phyloP scores from a whole-genome alignment of 2,113 vertebrate species.

The Atlantisia rogersi region DNA sequence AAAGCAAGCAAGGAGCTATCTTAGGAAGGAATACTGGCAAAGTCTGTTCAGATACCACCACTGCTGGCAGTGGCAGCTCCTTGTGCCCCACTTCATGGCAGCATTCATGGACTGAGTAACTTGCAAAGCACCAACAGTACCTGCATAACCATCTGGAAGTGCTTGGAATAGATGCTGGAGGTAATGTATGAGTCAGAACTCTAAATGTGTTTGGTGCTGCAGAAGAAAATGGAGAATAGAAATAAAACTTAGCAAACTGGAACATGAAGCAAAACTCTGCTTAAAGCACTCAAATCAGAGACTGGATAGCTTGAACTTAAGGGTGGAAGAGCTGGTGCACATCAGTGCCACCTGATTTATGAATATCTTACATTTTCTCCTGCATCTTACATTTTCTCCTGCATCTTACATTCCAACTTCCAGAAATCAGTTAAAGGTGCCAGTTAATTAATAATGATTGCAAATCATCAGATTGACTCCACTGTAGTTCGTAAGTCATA shows the following conservation, averaged over 20 bases:
- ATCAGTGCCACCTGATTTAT: background rate
- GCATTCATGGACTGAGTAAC: fast-evolving
- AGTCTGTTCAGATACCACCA: background rate
- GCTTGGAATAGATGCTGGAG: background rate
- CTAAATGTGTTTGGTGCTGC: background rate
- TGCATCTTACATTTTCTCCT: background rate
- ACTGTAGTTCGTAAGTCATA: background rate
- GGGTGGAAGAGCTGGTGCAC: background rate
- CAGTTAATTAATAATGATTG: background rate
- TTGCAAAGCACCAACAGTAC: background rate
- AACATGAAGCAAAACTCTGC: background rate
- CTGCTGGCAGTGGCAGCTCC: background rate
- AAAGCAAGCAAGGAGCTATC: background rate
- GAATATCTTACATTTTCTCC: background rate
- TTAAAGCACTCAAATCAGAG: background rate
- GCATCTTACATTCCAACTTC: background rate
- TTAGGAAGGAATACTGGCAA: background rate
- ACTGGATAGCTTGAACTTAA: background rate
- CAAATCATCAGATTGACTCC: background rate
- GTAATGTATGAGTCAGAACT: background rate
- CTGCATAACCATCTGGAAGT: background rate
- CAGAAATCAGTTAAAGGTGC: background rate
- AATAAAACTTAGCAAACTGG: background rate
- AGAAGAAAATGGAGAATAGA: background rate
- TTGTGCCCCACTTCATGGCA: background rate